Evolutionary conservation across 2,888 invertebrate species (phyloP), one percentile per base, ranked within the genome.

Genomic region (Rhagium mordax): DNA sequence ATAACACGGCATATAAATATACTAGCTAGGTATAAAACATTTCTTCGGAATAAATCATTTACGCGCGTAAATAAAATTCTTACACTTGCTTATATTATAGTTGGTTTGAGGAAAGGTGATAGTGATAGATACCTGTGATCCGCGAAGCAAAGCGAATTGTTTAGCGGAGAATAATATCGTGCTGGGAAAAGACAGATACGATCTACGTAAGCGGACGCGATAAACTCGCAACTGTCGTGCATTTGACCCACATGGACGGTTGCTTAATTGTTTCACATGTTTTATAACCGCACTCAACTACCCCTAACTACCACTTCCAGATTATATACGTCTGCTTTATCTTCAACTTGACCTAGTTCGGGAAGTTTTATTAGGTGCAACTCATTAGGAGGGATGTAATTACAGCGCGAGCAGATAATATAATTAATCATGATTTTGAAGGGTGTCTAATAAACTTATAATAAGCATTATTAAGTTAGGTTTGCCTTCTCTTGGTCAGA

Each of bases 181-280:
- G 83, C 82, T 81, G 81, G 81, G 82, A 83, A 82, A 79, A 70
- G n/a, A 68, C 61, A 78, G 83, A 82, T 83, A 81, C 55, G 70
- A 82, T 82, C 82, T 75, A 61, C 57, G 71, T 69, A 29, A 75
- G 71, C 77, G 69, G 78, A 74, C 75, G 67, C 77, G 79, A 81
- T 81, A 80, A 80, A 73, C 71, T 57, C 74, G 72, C 83, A 82
- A 81, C 82, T 83, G 83, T 83, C 79, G 80, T 81, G 75, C 76
- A 65, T 76, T 78, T 78, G 77, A 78, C 80, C 78, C 81, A 79
- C 78, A 75, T 81, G 81, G 80, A 77, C 76, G 77, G 76, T 77
- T 78, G 65, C 77, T 77, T 83, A 82, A 83, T 83, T 82, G 81
- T 81, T 81, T 82, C 78, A 82, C 80, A 81, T 81, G 81, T 82